Evolutionary conservation across 1,140 invertebrate species (phyloP), one percentile per base, ranked within the genome.

Genomic region (Rhyzopertha dominica): DNA sequence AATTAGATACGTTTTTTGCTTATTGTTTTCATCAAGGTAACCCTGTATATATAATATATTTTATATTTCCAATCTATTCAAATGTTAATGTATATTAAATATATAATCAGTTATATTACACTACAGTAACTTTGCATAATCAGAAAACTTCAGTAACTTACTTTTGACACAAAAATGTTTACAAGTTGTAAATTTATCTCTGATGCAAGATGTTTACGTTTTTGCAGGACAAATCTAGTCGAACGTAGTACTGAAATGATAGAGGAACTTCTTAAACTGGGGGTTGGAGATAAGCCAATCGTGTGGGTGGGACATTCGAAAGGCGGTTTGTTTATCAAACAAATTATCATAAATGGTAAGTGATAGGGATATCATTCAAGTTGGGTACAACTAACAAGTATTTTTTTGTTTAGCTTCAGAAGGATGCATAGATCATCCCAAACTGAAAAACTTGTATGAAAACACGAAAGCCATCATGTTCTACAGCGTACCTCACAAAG

Each of bases 251-350:
- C 75, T 12, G 80, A 84, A 62, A 84, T 84, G 81, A 77, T 76
- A 37, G 64, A 72, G 4, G 71, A 80, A 41, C 63, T 84, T 3
- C 48, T 74, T 8, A 66, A 69, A 14, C 49, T 80, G 19, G 74
- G 74, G 0, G 79, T 82, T 3, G 82, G 82, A 0, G 59, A 66
- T 23, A 68, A 72, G 23, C 81, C 81, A 2, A 80, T 84, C 28
- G 67, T 83, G 5, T 84, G 81, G 78, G 81, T 83, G 4, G 81
- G 79, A 10, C 81, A 84, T 58, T 83, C 80, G 0, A 84, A 84
- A 57, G 82, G 82, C 0, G 82, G 82, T 0, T 59, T 84, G 0
- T 84, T 80, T 43, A 77, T 84, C n/a, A 84, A 84, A 53, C 79
- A 84, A 58, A 79, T 84, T 3, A 66, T 78, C 1, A 66, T 77